These are phyloP conservation scores for Heliopora coerulea DNA, from an alignment of 92 coral and sea anemone species.

Conservation along the genomic window DNA sequence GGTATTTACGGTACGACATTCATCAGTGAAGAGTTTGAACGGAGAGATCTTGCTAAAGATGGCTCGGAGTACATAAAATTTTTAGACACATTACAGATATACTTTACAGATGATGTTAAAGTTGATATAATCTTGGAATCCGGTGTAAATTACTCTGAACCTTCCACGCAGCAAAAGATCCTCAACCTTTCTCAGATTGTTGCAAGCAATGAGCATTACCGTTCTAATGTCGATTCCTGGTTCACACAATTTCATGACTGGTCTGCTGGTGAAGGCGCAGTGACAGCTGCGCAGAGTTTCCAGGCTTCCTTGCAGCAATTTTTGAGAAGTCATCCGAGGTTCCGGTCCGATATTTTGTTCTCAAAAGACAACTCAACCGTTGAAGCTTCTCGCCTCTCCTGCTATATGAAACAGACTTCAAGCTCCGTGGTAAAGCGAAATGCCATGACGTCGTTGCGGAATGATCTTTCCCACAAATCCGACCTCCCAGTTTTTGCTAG, in stretches of 20 bases:
- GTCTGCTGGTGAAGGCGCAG: neutral
- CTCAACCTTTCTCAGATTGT: conserved; percentile 57
- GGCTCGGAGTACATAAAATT: conserved; percentile 64
- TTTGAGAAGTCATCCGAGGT: conserved; percentile 28
- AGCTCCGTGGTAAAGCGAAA: conserved; percentile 58
- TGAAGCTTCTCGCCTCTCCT: conserved; percentile 68
- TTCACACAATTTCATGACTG: conserved; percentile 41
- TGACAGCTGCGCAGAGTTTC: neutral
- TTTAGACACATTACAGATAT: conserved; percentile 57
- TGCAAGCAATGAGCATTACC: conserved; percentile 52
- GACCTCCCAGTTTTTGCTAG: conserved; percentile 62
- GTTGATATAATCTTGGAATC: conserved; percentile 60
- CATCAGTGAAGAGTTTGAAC: conserved; percentile 71
- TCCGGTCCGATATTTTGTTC: conserved; percentile 60
- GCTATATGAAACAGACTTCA: conserved; percentile 57
- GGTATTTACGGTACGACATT: conserved; percentile 68
- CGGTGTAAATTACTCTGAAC: conserved; percentile 45
- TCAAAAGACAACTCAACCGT: conserved; percentile 47
- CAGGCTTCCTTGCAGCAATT: neutral
- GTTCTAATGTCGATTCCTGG: conserved; percentile 65
- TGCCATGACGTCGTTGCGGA: conserved; percentile 67
- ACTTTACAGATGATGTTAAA: conserved; percentile 52
- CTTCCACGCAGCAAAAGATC: conserved; percentile 48
- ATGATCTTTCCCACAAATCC: conserved; percentile 53
- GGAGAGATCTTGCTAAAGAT: conserved; percentile 69